Base-by-base conservation (phyloP, 2,797 vertebrate species). In the Parotocinclus haroldoi region DNA sequence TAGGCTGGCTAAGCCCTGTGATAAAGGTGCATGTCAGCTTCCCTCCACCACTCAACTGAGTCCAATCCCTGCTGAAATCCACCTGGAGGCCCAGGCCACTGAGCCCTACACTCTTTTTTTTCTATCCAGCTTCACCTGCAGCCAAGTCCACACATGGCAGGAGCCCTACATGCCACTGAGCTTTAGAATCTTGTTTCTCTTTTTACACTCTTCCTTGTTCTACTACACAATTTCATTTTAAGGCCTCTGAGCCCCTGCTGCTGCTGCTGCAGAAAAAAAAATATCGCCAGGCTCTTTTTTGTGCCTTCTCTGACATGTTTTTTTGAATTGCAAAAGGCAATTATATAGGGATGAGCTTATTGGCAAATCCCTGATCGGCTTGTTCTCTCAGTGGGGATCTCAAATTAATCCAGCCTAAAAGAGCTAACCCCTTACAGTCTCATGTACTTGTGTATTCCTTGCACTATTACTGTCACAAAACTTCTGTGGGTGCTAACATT, bases 21-120 rank as follows among this genome's bases (percentile, higher is more conserved):
- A 89, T 89, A 82, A 89, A 89, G 86, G 87, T 86, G 81, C 82
- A 79, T 84, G 87, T 88, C 87, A 86, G 83, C 83, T 81, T 76
- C 82, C 80, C 81, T 84, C 83, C 60, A 76, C 80, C 78, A 80
- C 85, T 87, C 83, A 85, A 83, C 82, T 83, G 82, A 81, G 84
- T 84, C 83, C 77, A 80, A 79, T 79, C 81, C 80, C 81, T 79
- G 73, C 81, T 79, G 77, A 84, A 82, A 85, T 80, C 80, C 57
- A 83, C 80, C 80, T 72, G 73, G 63, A 82, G 72, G 75, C 78
- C 78, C 67, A 27, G 77, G 73, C 71, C 65, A 71, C 68, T 72
- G 67, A 70, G 48, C 74, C 27, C 68, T 73, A 54, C 55, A 18
- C 12, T 39, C 38, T 44, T 48, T 52, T 17, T 16, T 52, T 17